Base-by-base conservation (phyloP, 2,797 vertebrate species). In the Chanos chanos region DNA sequence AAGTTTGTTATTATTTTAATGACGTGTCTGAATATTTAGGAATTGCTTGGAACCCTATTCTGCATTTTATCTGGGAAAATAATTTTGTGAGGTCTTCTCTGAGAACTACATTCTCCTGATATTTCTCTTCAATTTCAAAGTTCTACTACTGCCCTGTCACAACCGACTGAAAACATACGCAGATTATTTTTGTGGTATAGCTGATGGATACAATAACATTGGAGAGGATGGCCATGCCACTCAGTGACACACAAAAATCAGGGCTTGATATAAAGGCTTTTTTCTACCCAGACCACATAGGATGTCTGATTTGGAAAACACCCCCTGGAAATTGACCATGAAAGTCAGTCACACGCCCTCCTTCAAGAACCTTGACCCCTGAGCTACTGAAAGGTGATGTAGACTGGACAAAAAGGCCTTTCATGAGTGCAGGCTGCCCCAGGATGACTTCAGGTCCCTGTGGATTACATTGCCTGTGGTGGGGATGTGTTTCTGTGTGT, bases 401-500 rank as follows among this genome's bases (percentile, higher is more conserved):
- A 13, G 21, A 13, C 2, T 25, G 33, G 39, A 66, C 57, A 71
- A 71, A 66, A 65, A 50, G 37, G 27, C 43, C 47, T 48, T 62
- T 58, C 52, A 64, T 66, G 58, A 65, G 60, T 34, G 25, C 41
- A 40, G 39, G 28, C 55, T 68, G 8, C 37, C 51, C 51, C 18
- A 36, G 65, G 51, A 50, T 34, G 49, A 65, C 36, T 64, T 21
- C 45, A 31, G 13, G 55, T 72, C 75, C 70, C 76, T 68, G 59
- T 47, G 71, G 60, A 50, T 33, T 31, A 37, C 2, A 16, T 61
- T 49, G 61, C 37, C 31, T 36, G 58, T 47, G 65, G 52, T 57
- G 48, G 69, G n/a, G 77, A 72, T 78, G 61, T 76, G 41, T 0
- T 40, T 47, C 74, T 83, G 73, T 77, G 77, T 68, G 76, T 27